Evolutionary conservation across 2,113 vertebrate species (phyloP), one percentile per base, ranked within the genome.

Genomic region (Pollimyrus isidori): DNA sequence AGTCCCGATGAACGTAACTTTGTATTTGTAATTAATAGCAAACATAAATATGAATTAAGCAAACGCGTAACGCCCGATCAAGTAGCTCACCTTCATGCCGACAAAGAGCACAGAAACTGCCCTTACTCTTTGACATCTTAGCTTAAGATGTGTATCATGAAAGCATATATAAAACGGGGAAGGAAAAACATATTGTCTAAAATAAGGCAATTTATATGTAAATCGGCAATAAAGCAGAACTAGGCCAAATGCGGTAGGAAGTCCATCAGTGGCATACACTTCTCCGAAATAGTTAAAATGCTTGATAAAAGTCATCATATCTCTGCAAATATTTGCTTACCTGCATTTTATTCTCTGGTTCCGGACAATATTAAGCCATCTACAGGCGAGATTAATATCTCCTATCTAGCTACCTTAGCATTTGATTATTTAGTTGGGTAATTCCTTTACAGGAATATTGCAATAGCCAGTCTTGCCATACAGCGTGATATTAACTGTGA

Each of bases 171-270:
- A 97, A 96, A 91, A 93, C 92, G 92, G 94, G 73, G 89, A 93
- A 90, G 89, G 93, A 94, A 93, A 94, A 93, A 96, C 96, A 96
- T 97, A 97, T 97, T 96, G 96, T 95, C 96, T 97, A 97, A 98
- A 98, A 99, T 99, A 97, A 98, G 97, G 97, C 97, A 97, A 98
- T 99, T 99, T 98, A 97, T 98, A 98, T 99, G 97, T 98, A 98
- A 99, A 99, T 98, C 96, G 95, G 94, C 97, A 97, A 98, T 98
- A 98, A 98, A 97, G 97, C 97, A 97, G 96, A 97, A 98, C 97
- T 97, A 97, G 96, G 95, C 96, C 96, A 96, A 97, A 97, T 97
- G 97, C 97, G 97, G 97, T 96, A 97, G 96, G 97, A 96, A 96
- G 96, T 95, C 96, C 94, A 96, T 98, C 98, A 98, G 97, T 97